Conservation (phyloP, 2,113 vertebrate genomes). For the Xiphias gladius region DNA sequence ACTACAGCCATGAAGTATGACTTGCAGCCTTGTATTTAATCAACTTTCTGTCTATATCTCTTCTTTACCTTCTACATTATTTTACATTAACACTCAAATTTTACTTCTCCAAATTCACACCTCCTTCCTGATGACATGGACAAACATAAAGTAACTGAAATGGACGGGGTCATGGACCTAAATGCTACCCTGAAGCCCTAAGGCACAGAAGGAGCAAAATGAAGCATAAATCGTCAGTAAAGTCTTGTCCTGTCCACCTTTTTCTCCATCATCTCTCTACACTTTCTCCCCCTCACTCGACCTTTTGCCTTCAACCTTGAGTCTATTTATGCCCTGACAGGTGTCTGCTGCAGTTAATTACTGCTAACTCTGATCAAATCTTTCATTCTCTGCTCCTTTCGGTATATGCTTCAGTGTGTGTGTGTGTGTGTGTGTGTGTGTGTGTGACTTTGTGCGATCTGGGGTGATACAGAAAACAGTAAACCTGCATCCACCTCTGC, state of each 20-base stretch:
- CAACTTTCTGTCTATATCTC: neutral
- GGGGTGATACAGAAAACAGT: conserved; percentile 37
- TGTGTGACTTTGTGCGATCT: neutral
- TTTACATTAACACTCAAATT: no score
- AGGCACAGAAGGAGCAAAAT: conserved; percentile 1
- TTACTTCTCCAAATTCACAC: neutral
- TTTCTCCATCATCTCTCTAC: neutral
- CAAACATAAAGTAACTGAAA: neutral
- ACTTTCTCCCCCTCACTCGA: conserved; percentile 7
- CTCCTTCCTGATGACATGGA: neutral
- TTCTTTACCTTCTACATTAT: no score
- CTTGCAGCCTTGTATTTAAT: neutral
- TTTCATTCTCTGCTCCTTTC: neutral
- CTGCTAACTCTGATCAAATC: conserved; percentile 26
- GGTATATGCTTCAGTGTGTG: neutral
- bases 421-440: neutral
- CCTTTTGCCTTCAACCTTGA: conserved; percentile 14
- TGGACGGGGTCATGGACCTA: neutral
- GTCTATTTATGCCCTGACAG: conserved; percentile 31
- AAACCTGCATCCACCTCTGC: conserved; percentile 68
- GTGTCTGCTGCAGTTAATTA: conserved; percentile 32
- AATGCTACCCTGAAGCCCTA: neutral
- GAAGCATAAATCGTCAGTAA: neutral
- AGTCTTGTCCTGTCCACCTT: neutral
- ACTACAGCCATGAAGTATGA: neutral